Conservation (phyloP, 2,888 invertebrate genomes). For the Vesta saturnalis region DNA sequence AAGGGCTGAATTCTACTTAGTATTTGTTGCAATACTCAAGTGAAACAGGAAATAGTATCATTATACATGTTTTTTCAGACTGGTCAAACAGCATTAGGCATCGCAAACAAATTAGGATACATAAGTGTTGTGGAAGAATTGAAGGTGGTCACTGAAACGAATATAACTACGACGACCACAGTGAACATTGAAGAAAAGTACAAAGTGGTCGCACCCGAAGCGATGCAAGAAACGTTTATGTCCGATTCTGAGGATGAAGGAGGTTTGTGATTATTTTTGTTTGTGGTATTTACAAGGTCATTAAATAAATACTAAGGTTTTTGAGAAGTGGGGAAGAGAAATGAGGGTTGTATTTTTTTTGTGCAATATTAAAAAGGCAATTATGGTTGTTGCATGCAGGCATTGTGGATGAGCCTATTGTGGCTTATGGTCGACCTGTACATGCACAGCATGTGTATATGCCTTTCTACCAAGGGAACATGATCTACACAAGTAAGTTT, state of each 20-base stretch:
- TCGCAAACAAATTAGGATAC: constrained; percentile 96
- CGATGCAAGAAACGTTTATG: constrained; percentile 98
- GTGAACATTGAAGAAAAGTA: constrained; percentile 89
- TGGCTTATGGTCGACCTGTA: constrained; percentile 73
- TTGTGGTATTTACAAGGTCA: constrained; percentile 19
- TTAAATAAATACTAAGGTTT: too few relatives aligned
- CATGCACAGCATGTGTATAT: constrained; percentile 84
- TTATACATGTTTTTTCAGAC: constrained; percentile 79
- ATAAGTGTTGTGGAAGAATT: constrained; percentile 98
- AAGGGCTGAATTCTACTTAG: too few relatives aligned
- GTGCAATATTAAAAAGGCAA: constrained; percentile 52
- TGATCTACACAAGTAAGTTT: constrained; percentile 82
- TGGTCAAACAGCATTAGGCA: constrained; percentile 96
- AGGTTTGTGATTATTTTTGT: constrained; percentile 67
- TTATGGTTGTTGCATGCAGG: constrained; percentile 60
- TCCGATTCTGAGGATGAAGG: constrained; percentile 99
- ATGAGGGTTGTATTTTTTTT: constrained; percentile 18
- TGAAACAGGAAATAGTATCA: not conserved
- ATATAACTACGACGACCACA: constrained; percentile 70
- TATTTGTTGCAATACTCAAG: not conserved
- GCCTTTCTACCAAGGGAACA: constrained; percentile 86
- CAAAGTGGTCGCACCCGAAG: constrained; percentile 96
- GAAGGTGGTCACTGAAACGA: constrained; percentile 85
- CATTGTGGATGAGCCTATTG: constrained; percentile 61
- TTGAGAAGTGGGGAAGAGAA: too few relatives aligned